Evolutionary conservation across 2,113 vertebrate species (phyloP).

Genomic region (Neogobius melanostomus): DNA sequence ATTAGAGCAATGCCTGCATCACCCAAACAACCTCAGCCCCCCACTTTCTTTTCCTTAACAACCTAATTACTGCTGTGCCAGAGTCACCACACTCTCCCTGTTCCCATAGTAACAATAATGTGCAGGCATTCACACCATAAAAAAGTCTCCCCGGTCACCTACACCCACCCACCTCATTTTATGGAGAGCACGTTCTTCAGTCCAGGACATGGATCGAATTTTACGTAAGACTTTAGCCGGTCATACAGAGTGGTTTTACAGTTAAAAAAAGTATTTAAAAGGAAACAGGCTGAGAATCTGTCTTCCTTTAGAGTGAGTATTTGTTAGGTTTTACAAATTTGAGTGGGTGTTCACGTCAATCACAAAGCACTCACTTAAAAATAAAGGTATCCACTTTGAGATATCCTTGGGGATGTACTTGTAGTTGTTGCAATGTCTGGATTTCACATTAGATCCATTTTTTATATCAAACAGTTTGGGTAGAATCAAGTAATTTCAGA

Average conservation of each 20-base stretch:
- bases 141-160: slow-evolving; percentile 45
- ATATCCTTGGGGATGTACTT: too few species aligned
- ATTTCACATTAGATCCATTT: too few species aligned
- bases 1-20: slow-evolving; percentile 13
- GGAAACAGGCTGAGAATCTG: slow-evolving; percentile 12
- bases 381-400: too few species aligned
- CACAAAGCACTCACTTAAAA: not conserved
- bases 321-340: not conserved
- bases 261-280: slow-evolving; percentile 3
- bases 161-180: slow-evolving; percentile 58
- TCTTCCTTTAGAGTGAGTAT: not conserved
- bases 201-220: slow-evolving; percentile 48
- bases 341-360: not conserved
- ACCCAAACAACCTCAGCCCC: slow-evolving; percentile 23
- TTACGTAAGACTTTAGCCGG: slow-evolving; percentile 40
- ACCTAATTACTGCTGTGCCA: slow-evolving; percentile 49
- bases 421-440: too few species aligned
- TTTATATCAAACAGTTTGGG: too few species aligned
- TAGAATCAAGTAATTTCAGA: too few species aligned
- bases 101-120: slow-evolving; percentile 68
- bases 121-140: slow-evolving; percentile 52
- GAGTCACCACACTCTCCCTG: slow-evolving; percentile 43
- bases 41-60: slow-evolving; percentile 29
- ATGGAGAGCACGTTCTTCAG: slow-evolving; percentile 46
- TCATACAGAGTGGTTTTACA: slow-evolving; percentile 41